Percentiles rank a stretch among this genome's conserved stretches.
Evolutionary conservation across 2,797 vertebrate species (phyloP).

Genomic region (Microctenopoma stevenorrisi): DNA sequence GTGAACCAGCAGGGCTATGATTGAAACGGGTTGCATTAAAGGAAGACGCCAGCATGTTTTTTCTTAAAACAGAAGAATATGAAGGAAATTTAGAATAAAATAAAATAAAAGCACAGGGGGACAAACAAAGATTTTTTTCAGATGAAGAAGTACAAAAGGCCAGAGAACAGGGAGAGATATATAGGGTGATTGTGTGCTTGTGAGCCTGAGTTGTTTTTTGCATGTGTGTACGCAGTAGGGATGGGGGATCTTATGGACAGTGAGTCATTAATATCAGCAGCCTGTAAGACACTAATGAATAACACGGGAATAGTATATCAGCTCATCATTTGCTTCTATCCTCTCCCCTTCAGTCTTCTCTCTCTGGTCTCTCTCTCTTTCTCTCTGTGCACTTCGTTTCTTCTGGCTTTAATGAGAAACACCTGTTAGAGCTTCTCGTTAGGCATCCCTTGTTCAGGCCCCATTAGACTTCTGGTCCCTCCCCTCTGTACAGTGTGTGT

Average conservation of each 20-base stretch:
- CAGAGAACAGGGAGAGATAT: background rate
- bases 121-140: constrained; percentile 25
- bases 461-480: constrained; percentile 63
- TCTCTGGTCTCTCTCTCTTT: constrained; percentile 8
- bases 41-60: background rate
- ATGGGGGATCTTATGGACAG: constrained; percentile 48
- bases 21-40: background rate
- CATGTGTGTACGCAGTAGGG: background rate
- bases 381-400: constrained; percentile 41
- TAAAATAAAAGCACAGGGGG: constrained; percentile 8
- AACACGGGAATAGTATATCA: constrained; percentile 72
- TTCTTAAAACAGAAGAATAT: background rate
- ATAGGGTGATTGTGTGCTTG: constrained; percentile 25
- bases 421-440: constrained; percentile 76
- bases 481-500: constrained; percentile 7
- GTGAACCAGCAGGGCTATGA: background rate
- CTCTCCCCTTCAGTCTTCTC: constrained; percentile 36
- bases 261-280: constrained; percentile 74
- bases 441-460: constrained; percentile 59
- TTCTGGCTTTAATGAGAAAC: constrained; percentile 77
- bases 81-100: background rate
- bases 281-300: constrained; percentile 77
- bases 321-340: constrained; percentile 52
- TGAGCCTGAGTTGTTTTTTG: constrained; percentile 19
- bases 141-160: constrained; percentile 26